Percentiles rank a stretch among this genome's conserved stretches.
Conservation (phyloP, 2,113 vertebrate genomes). For the Ornithorhynchus anatinus region DNA sequence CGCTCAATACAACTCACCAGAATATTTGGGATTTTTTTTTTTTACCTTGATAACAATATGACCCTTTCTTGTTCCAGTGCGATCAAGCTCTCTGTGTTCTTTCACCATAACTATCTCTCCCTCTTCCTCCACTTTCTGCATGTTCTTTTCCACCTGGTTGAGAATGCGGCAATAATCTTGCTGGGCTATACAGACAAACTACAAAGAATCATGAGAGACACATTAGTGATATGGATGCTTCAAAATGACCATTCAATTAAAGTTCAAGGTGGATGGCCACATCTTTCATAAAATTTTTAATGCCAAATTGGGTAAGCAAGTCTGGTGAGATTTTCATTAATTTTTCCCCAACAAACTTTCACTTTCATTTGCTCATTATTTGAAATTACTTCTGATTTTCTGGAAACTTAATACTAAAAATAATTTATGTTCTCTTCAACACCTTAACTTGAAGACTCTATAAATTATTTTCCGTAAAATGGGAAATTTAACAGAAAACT, state of each 20-base stretch:
- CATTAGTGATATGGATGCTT: slow-evolving; percentile 31
- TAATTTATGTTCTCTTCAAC: too few species aligned
- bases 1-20: too few species aligned
- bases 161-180: slow-evolving; percentile 99
- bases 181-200: slow-evolving; percentile 99
- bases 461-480: too few species aligned
- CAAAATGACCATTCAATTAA: slow-evolving; percentile 18
- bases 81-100: slow-evolving; percentile 95
- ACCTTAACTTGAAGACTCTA: too few species aligned
- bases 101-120: slow-evolving; percentile 99
- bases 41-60: slow-evolving; percentile 98
- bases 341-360: background rate
- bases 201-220: slow-evolving; percentile 39
- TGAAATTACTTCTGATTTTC: too few species aligned
- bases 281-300: slow-evolving; percentile 2
- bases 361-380: too few species aligned
- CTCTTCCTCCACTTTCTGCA: slow-evolving; percentile 98
- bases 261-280: slow-evolving; percentile 6
- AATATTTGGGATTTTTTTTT: background rate
- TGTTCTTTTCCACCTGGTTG: slow-evolving; percentile 99
- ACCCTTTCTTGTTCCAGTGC: slow-evolving; percentile 96
- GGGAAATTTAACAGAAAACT: too few species aligned
- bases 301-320: slow-evolving; percentile 6
- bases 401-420: too few species aligned
- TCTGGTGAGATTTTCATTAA: background rate